Conservation (phyloP, 2,888 invertebrate species). For the Drosophila demipolita region DNA sequence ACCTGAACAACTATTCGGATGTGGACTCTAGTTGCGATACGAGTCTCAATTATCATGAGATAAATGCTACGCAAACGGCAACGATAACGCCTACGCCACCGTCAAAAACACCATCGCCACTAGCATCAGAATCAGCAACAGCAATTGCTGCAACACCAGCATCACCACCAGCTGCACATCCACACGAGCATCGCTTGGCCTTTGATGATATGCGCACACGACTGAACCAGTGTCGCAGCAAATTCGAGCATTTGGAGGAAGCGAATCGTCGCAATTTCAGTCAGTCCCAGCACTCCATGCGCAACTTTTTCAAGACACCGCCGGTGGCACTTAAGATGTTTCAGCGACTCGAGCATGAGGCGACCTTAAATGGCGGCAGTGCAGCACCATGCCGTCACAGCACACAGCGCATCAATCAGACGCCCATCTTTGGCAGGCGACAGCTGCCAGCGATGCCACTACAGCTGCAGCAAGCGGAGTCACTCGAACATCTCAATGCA, state of each 20-base stretch:
- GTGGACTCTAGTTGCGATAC: conserved; percentile 85
- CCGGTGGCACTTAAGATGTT: conserved; percentile 81
- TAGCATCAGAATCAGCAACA: neutral
- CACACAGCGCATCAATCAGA: conserved; percentile 84
- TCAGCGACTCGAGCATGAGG: conserved; percentile 72
- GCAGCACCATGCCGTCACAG: conserved; percentile 35
- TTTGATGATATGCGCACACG: conserved; percentile 84
- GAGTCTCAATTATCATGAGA: conserved; percentile 84
- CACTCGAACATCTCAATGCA: conserved; percentile 72
- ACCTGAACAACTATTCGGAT: conserved; percentile 84
- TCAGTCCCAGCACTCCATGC: conserved; percentile 83
- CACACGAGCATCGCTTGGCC: conserved; percentile 57
- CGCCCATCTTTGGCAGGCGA: conserved; percentile 84
- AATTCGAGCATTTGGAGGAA: conserved; percentile 83
- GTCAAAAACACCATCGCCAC: conserved; percentile 6
- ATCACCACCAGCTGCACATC: neutral
- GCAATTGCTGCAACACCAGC: conserved; percentile 8
- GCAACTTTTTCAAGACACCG: conserved; percentile 82
- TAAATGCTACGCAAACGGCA: conserved; percentile 62
- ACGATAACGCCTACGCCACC: conserved; percentile 5
- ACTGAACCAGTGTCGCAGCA: conserved; percentile 83
- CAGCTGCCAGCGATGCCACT: conserved; percentile 43
- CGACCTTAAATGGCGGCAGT: conserved; percentile 55
- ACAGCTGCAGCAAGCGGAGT: conserved; percentile 81
- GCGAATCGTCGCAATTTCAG: conserved; percentile 82